Percentiles rank a stretch among this genome's conserved stretches.
Evolutionary conservation across 2,113 vertebrate species (phyloP).

Genomic region (Chamaetylas fuelleborni): DNA sequence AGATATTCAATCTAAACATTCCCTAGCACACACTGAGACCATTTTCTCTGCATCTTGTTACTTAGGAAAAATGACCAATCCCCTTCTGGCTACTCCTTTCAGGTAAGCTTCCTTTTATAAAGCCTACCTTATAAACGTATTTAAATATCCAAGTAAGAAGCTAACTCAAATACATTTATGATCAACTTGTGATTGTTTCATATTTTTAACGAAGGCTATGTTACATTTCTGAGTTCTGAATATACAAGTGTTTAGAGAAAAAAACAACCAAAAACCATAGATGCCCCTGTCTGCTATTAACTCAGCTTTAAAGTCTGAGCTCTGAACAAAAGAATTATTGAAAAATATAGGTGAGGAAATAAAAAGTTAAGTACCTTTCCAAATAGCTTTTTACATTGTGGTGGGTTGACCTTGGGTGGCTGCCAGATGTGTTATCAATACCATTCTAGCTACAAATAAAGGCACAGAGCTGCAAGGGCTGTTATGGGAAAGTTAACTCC

Average conservation of each 20-base stretch:
- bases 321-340: constrained; percentile 9
- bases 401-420: background rate
- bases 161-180: background rate
- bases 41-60: background rate
- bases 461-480: background rate
- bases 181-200: background rate
- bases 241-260: background rate
- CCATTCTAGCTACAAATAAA: background rate
- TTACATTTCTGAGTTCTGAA: background rate
- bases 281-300: background rate
- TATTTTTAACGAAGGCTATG: background rate
- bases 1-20: background rate
- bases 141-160: background rate
- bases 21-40: background rate
- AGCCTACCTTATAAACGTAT: background rate
- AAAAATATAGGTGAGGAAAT: background rate
- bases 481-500: background rate
- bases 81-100: background rate
- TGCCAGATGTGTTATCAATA: background rate
- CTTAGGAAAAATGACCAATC: background rate
- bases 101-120: background rate
- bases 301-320: background rate
- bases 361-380: background rate
- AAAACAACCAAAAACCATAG: background rate
- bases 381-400: background rate